phyloP scores from a whole-genome alignment of 2,888 invertebrate genomes.

The Troilus luridus region DNA sequence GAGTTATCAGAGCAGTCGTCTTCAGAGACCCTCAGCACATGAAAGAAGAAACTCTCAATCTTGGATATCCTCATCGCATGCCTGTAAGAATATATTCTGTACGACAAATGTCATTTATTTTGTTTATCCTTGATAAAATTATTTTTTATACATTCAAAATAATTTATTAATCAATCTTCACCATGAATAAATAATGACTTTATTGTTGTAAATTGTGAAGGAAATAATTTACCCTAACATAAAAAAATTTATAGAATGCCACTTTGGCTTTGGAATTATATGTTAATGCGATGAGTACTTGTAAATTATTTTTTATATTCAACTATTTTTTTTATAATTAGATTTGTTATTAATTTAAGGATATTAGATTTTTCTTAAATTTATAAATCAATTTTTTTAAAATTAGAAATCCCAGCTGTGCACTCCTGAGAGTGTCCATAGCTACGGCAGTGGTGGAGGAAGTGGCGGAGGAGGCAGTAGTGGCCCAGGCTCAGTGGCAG shows the following conservation, averaged over 20 bases:
- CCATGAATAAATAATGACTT: not conserved
- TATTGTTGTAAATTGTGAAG: not conserved
- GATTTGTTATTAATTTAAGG: no score
- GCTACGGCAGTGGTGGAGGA: conserved; percentile 62
- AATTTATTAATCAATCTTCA: not conserved
- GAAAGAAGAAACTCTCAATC: conserved; percentile 79
- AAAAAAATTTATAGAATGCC: no score
- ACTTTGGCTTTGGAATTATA: no score
- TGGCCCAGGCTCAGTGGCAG: conserved; percentile 59
- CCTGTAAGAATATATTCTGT: conserved; percentile 72
- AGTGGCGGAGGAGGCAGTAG: conserved; percentile 60
- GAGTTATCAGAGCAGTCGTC: conserved; percentile 92
- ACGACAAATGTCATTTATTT: not conserved
- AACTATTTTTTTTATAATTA: not conserved
- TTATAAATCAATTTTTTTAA: not conserved
- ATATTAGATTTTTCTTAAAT: no score
- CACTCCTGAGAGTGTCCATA: conserved; percentile 61
- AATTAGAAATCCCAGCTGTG: conserved; percentile 60
- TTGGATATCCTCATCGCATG: conserved; percentile 74
- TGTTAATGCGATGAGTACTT: no score
- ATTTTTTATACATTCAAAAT: not conserved
- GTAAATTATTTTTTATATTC: not conserved
- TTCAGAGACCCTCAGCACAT: conserved; percentile 88
- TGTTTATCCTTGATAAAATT: not conserved
- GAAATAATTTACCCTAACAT: no score